These are phyloP conservation scores for Megaleporinus macrocephalus DNA, from an alignment of 2,113 vertebrate genomes.

Conservation along the genomic window DNA sequence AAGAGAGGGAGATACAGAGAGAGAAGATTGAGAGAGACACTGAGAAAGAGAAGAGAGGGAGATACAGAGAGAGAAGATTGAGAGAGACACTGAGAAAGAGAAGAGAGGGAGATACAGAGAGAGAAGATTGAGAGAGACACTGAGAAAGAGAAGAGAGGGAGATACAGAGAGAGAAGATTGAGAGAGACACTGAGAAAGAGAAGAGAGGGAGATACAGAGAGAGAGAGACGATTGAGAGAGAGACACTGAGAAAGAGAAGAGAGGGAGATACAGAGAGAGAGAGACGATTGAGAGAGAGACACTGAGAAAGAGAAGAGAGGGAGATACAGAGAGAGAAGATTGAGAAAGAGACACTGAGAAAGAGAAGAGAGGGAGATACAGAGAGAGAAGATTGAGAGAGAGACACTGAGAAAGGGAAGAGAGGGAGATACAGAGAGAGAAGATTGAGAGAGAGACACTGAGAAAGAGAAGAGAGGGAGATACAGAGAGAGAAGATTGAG, in stretches of 20 bases:
- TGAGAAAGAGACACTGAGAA: background rate
- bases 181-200: too few relatives aligned
- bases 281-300: too few relatives aligned
- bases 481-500: too few relatives aligned
- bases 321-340: constrained; percentile 27
- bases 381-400: too few relatives aligned
- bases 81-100: too few relatives aligned
- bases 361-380: background rate
- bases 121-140: too few relatives aligned
- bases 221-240: too few relatives aligned
- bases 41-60: background rate
- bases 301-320: constrained; percentile 3
- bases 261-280: background rate
- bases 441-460: too few relatives aligned
- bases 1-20: background rate
- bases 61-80: background rate
- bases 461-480: background rate
- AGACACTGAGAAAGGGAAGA: constrained; percentile 23
- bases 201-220: background rate
- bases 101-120: background rate
- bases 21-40: too few relatives aligned
- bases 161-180: background rate
- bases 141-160: background rate
- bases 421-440: background rate
- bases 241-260: constrained; percentile 25